Evolutionary conservation across 1,140 invertebrate genomes (phyloP), one percentile per base, ranked within the genome.

Genomic region (Cyclargus thomasi): DNA sequence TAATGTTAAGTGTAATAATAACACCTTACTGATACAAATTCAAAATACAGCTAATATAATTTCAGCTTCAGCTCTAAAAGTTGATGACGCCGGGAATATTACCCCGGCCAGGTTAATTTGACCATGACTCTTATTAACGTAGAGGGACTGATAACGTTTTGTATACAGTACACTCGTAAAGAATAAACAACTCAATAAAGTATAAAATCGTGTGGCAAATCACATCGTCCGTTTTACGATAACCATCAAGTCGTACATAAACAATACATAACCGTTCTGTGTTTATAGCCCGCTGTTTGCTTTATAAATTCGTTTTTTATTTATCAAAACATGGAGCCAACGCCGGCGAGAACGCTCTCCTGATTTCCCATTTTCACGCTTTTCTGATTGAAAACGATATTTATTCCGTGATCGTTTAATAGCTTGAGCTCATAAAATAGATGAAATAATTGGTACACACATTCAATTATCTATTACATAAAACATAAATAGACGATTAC

Each of bases 221-320:
- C 70, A 70, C 68, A 22, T 63, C 63, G 68, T 73, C 64, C 59
- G 36, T 70, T 72, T 74, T 72, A 74, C 68, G 70, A 68, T 64
- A 47, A 68, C 53, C 71, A 67, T 74, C 67, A 72, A 72, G 70
- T 74, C 70, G 70, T 70, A 66, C 73, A 72, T 72, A 72, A 74
- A 74, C 70, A 68, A 67, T 64, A 69, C 65, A 67, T 68, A 73
- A 70, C 64, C 67, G 63, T 74, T 72, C 69, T 47, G 29, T 63
- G 63, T 70, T 70, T 70, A 70, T 65, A 63, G 63, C 20, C 57
- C 22, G 63, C 22, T 66, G 65, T 62, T 55, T 59, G 55, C 55
- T 59, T 18, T 59, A 20, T 59, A 59, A 59, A 59, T 59, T 59
- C 18, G 55, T 59, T 59, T 59, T 59, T 59, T 20, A 59, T 59